Evolutionary conservation across 2,797 vertebrate species (phyloP), one percentile per base, ranked within the genome.

Genomic region (Margarornis squamiger): DNA sequence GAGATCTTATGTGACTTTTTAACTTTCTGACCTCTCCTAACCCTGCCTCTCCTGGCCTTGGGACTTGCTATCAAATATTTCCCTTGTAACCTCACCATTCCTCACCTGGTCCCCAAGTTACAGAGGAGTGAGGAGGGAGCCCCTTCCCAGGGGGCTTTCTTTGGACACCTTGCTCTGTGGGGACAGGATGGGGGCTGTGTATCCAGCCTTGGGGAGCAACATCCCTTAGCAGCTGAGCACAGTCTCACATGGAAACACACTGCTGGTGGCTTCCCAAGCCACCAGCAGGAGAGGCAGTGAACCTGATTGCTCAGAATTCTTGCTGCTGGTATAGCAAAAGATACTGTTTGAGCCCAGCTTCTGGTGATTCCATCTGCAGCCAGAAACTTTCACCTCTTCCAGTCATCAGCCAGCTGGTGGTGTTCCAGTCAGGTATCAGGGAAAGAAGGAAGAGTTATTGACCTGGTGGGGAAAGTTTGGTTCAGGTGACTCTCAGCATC

Each of bases 241-340:
- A 54, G 46, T 34, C 27, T 51, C 22, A 2, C 39, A 12, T 0
- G 2, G 36, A 51, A 55, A 38, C 7, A 3, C 10, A 1, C 0
- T 0, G 36, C 34, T 22, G 8, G 14, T 68, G n/a, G 51, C 72
- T 78, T 46, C 36, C 23, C 36, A 39, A n/a, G 43, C 6, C 45
- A 36, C n/a, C 3, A 7, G 3, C 2, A 0, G 39, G 24, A 46
- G 59, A 71, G 23, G 32, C 0, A 0, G 11, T 6, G 61, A n/a
- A 27, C 34, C 41, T 3, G 36, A 32, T 68, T 34, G 14, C 36
- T 77, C 17, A 0, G 2, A 30, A 26, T 81, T 65, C 45, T 62
- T 62, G 45, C 5, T 7, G 34, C n/a, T 58, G 38, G 15, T 12
- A 34, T 29, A 78, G 72, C 57, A 62, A 8, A 6, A 34, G 24